Conservation (phyloP, 1,140 invertebrate species). For the Lepidostoma basale region DNA sequence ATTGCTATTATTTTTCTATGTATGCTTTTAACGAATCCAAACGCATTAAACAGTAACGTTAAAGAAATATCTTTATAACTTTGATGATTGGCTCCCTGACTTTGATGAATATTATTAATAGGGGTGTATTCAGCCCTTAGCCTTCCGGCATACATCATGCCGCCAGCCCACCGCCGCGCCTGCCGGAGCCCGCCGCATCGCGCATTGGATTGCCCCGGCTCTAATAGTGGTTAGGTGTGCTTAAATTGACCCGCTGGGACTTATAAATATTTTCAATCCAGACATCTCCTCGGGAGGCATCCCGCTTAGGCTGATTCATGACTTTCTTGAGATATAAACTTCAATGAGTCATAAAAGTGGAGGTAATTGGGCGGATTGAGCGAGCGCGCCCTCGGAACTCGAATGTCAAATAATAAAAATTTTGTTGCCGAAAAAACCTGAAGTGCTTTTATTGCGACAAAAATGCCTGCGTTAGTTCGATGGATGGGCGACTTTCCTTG, state of each 20-base stretch:
- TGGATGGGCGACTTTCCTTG: constrained; percentile 1
- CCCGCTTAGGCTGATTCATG: constrained; percentile 29
- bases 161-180: too few relatives aligned
- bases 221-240: constrained; percentile 36
- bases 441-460: constrained; percentile 19
- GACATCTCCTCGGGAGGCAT: constrained; percentile 31
- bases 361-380: constrained; percentile 24
- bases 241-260: constrained; percentile 46
- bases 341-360: constrained; percentile 30
- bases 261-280: constrained; percentile 45
- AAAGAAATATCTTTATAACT: too few relatives aligned
- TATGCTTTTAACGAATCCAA: too few relatives aligned
- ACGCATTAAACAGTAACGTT: too few relatives aligned
- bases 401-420: constrained; percentile 32
- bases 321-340: constrained; percentile 34
- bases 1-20: too few relatives aligned
- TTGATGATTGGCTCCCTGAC: too few relatives aligned
- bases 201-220: too few relatives aligned
- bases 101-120: too few relatives aligned
- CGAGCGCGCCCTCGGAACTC: background rate
- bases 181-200: too few relatives aligned
- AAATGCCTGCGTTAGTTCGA: constrained; percentile 18
- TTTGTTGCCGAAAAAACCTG: constrained; percentile 24
- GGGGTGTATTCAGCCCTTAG: too few relatives aligned
- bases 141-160: too few relatives aligned